These are phyloP conservation scores for Crotalus helleri DNA, from an alignment of 2,113 vertebrate species.

Conservation along the genomic window DNA sequence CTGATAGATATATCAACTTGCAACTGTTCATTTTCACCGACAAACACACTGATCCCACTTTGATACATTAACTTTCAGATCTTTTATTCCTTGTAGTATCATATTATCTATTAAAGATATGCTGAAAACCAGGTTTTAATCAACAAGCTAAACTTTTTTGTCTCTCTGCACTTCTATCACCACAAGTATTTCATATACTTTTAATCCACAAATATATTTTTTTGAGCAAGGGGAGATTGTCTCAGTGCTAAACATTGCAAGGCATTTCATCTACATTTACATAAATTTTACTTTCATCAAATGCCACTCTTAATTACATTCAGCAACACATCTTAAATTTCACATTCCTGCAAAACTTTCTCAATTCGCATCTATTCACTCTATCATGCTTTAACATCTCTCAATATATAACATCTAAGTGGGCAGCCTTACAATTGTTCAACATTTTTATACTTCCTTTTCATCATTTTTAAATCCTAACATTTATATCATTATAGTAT, in stretches of 20 bases:
- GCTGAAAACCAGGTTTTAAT: not conserved
- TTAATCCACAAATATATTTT: not conserved
- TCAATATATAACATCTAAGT: not conserved
- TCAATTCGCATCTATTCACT: not conserved
- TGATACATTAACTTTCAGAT: not conserved
- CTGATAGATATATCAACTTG: too few species aligned
- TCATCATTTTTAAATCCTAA: not conserved
- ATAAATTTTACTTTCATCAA: not conserved
- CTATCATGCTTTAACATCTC: not conserved
- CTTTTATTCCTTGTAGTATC: not conserved
- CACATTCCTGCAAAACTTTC: not conserved
- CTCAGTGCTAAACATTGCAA: not conserved
- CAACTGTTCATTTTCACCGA: not conserved
- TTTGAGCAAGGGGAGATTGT: not conserved
- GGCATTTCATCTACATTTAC: not conserved
- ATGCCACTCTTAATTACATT: not conserved
- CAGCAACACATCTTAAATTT: not conserved
- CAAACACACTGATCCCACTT: not conserved
- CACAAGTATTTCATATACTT: not conserved
- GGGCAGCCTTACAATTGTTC: not conserved
- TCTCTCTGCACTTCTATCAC: not conserved
- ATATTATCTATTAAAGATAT: not conserved
- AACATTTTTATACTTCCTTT: not conserved
- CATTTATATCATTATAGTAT: not conserved
- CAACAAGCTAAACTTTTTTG: not conserved